Percentiles rank a stretch among this genome's conserved stretches.
These are phyloP conservation scores for Phengaris alcon DNA, from an alignment of 2,888 invertebrate genomes.

Conservation along the genomic window DNA sequence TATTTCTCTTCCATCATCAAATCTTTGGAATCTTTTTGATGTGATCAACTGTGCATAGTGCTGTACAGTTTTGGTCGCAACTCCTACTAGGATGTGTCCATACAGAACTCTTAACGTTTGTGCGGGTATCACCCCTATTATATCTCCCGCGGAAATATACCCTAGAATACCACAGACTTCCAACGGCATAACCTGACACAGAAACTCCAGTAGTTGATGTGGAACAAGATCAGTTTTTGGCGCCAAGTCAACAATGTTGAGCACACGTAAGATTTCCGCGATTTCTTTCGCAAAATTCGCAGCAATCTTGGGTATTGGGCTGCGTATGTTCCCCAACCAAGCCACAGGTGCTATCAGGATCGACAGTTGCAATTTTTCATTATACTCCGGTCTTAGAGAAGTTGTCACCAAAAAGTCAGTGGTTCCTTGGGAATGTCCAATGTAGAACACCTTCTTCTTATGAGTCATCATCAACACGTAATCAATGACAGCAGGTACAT, in stretches of 20 bases:
- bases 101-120: not conserved
- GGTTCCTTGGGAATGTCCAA: slow-evolving; percentile 85
- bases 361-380: slow-evolving; percentile 72
- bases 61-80: not conserved
- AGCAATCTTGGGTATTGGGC: slow-evolving; percentile 47
- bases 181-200: slow-evolving; percentile 6
- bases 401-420: slow-evolving; percentile 77
- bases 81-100: slow-evolving; percentile 11
- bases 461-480: slow-evolving; percentile 58
- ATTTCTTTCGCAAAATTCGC: slow-evolving; percentile 36
- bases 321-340: slow-evolving; percentile 70
- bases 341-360: slow-evolving; percentile 78
- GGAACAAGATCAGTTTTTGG: not conserved
- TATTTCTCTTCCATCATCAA: slow-evolving; percentile 13
- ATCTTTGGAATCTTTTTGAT: slow-evolving; percentile 26
- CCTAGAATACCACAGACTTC: slow-evolving; percentile 8
- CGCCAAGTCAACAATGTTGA: not conserved
- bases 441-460: slow-evolving; percentile 75
- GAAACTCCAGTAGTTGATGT: slow-evolving; percentile 7
- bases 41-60: slow-evolving; percentile 25
- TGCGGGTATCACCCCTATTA: not conserved
- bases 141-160: not conserved
- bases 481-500: slow-evolving; percentile 81
- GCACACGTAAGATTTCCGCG: not conserved
- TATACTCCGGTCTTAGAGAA: slow-evolving; percentile 73